Conservation (phyloP, 2,888 invertebrate genomes). For the Celastrina argiolus region DNA sequence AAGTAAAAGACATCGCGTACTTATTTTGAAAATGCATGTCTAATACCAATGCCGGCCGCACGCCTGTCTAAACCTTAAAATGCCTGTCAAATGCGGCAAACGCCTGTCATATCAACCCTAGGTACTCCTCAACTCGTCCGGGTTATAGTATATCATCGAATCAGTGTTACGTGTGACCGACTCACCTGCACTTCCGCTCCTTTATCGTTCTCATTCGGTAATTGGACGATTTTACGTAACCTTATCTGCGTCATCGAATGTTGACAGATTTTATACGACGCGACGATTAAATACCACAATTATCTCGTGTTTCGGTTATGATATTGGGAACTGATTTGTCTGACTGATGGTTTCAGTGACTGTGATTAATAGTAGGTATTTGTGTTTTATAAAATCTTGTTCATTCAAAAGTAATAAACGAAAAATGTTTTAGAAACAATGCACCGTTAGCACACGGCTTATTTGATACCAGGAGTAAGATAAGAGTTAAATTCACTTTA, state of each 20-base stretch:
- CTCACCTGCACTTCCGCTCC: constrained; percentile 52
- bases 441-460: too few species aligned
- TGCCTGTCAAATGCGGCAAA: too few species aligned
- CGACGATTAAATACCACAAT: not conserved
- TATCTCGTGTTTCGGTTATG: not conserved
- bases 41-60: too few species aligned
- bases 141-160: constrained; percentile 42
- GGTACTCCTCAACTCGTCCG: constrained; percentile 25
- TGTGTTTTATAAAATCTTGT: not conserved
- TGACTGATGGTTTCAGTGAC: not conserved
- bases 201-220: constrained; percentile 43
- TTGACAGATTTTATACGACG: not conserved
- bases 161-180: constrained; percentile 44
- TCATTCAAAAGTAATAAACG: too few species aligned
- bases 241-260: constrained; percentile 31
- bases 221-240: constrained; percentile 45
- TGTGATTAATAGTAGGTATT: not conserved
- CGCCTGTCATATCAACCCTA: too few species aligned
- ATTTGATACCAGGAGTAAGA: too few species aligned
- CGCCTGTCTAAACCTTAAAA: too few species aligned
- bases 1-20: too few species aligned
- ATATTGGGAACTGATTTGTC: too few species aligned
- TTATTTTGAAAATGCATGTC: too few species aligned
- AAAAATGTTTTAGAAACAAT: too few species aligned
- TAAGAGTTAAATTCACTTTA: too few species aligned